Evolutionary conservation across 2,888 invertebrate species (phyloP).

Genomic region (Balanococcus diminutus): DNA sequence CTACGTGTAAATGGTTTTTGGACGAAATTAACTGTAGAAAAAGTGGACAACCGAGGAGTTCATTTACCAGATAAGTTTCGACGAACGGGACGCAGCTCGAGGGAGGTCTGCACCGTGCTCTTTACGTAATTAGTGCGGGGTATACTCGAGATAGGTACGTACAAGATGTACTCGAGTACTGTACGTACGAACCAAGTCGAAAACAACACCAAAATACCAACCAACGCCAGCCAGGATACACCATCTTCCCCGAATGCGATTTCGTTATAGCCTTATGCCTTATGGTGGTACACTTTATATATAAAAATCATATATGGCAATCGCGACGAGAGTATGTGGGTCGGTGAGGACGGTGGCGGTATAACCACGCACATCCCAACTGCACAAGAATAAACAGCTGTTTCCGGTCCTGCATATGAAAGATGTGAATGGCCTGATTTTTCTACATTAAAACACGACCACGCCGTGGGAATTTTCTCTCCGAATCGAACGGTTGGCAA

Average conservation of each 20-base stretch:
- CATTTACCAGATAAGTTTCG: neutral
- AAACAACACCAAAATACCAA: neutral
- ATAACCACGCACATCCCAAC: slow-evolving; percentile 30
- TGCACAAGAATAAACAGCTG: slow-evolving; percentile 50
- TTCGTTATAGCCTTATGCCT: neutral
- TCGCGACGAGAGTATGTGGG: slow-evolving; percentile 20
- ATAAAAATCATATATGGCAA: slow-evolving; percentile 31
- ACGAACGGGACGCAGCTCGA: too few relatives aligned
- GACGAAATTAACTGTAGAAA: neutral
- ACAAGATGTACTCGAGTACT: neutral
- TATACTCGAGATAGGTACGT: neutral
- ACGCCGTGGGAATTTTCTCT: slow-evolving; percentile 47
- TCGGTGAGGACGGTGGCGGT: slow-evolving; percentile 34
- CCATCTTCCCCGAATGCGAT: slow-evolving; percentile 11
- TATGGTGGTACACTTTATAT: neutral
- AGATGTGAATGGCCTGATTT: slow-evolving; percentile 52
- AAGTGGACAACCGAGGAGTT: neutral
- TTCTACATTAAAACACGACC: slow-evolving; percentile 48
- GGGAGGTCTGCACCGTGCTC: neutral
- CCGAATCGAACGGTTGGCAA: slow-evolving; percentile 51
- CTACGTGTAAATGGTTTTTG: neutral
- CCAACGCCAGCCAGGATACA: neutral
- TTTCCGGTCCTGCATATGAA: slow-evolving; percentile 52
- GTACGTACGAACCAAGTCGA: neutral
- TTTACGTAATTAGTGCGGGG: neutral